A percentile compares a stretch with the other conserved stretches of the same genome.
Conservation (phyloP, 2,888 invertebrate species). For the Nudaria mundana region DNA sequence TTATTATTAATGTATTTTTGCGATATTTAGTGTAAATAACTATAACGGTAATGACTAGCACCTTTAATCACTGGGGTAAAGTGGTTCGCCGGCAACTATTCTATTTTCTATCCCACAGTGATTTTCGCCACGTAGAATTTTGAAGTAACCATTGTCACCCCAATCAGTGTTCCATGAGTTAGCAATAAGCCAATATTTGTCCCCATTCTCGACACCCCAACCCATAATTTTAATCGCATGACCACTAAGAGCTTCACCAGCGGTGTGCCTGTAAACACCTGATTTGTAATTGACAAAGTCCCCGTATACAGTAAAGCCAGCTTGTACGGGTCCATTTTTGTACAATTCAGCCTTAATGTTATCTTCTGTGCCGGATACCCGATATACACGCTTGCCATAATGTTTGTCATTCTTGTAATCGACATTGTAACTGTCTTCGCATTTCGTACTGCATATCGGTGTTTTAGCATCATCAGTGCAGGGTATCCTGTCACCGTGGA, state of each 20-base stretch:
- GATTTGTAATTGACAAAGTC: constrained; percentile 92
- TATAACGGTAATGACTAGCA: too few species aligned
- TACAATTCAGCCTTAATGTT: constrained; percentile 92
- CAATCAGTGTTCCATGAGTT: constrained; percentile 97
- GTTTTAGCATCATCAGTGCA: constrained; percentile 86
- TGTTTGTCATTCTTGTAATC: constrained; percentile 88
- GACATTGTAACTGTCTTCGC: constrained; percentile 84
- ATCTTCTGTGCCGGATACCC: constrained; percentile 80
- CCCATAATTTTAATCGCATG: constrained; percentile 94
- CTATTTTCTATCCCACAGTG: constrained; percentile 88
- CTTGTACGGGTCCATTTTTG: constrained; percentile 94
- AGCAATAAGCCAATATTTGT: constrained; percentile 94
- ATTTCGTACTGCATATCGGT: constrained; percentile 88
- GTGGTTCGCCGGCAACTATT: constrained; percentile 86
- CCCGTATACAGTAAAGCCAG: constrained; percentile 91
- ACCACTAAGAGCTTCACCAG: constrained; percentile 88
- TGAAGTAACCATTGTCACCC: constrained; percentile 94
- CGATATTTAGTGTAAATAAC: too few species aligned
- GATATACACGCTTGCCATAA: constrained; percentile 85
- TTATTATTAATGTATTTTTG: too few species aligned
- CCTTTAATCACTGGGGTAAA: too few species aligned
- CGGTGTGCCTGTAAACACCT: constrained; percentile 85
- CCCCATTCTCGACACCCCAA: constrained; percentile 91
- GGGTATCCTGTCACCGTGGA: constrained; percentile 87
- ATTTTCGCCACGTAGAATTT: constrained; percentile 90